A percentile compares a stretch with the other conserved stretches of the same genome.
Evolutionary conservation across 2,113 vertebrate genomes (phyloP).

Genomic region (Origma solitaria): DNA sequence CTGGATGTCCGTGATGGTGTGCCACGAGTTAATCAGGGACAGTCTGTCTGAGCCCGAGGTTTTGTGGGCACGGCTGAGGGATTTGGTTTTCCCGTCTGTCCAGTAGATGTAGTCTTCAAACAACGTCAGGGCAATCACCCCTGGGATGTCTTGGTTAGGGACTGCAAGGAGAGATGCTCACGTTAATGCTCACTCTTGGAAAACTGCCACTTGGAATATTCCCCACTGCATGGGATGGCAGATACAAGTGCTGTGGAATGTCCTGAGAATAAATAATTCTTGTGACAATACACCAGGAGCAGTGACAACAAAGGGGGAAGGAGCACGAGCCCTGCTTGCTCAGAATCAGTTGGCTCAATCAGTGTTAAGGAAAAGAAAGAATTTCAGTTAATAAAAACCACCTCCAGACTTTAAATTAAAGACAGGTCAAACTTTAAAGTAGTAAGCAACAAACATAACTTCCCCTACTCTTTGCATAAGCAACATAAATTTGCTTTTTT

Average conservation of each 20-base stretch:
- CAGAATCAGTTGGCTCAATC: background rate
- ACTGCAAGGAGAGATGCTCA: conserved; percentile 78
- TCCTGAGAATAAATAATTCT: conserved; percentile 66
- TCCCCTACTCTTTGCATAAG: background rate
- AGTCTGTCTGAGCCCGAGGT: conserved; percentile 86
- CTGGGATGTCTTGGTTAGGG: conserved; percentile 90
- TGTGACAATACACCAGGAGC: conserved; percentile 45
- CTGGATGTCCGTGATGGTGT: conserved; percentile 95
- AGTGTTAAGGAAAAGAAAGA: conserved; percentile 18
- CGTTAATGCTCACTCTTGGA: conserved; percentile 66
- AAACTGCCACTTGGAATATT: conserved; percentile 66
- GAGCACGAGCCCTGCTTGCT: background rate
- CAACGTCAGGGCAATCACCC: conserved; percentile 93
- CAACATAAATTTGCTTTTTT: background rate
- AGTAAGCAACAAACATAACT: background rate
- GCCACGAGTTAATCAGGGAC: conserved; percentile 95
- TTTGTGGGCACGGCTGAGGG: conserved; percentile 93
- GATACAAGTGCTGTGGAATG: conserved; percentile 46
- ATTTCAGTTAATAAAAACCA: background rate
- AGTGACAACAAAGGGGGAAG: conserved; percentile 22
- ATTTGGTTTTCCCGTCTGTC: conserved; percentile 98
- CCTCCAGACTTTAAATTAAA: conserved; percentile 1
- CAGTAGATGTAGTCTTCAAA: conserved; percentile 99
- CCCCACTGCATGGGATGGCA: conserved; percentile 53
- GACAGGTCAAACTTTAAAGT: background rate